phyloP scores from a whole-genome alignment of 2,888 invertebrate species.

The Liposcelis brunnea region DNA sequence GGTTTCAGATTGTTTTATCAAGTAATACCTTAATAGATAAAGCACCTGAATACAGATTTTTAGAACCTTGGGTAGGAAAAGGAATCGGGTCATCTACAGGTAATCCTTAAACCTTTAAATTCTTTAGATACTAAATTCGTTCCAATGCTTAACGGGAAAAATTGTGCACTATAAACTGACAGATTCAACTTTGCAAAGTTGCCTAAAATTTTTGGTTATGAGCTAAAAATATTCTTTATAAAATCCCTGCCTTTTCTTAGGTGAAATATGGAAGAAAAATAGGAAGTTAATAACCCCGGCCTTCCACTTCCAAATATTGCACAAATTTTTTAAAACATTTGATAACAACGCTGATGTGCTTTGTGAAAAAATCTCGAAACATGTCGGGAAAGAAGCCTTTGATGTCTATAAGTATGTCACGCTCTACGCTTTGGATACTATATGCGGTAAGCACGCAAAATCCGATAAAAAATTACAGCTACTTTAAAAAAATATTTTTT shows the following conservation, averaged over 20 bases:
- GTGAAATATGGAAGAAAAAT: slow-evolving; percentile 28
- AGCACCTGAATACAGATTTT: slow-evolving; percentile 17
- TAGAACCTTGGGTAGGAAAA: slow-evolving; percentile 18
- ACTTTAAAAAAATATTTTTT: too few species aligned
- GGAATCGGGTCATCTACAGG: slow-evolving; percentile 19
- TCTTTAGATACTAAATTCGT: too few species aligned
- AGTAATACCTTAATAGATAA: slow-evolving; percentile 18
- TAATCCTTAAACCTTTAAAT: slow-evolving; percentile 10
- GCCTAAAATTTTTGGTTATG: too few species aligned
- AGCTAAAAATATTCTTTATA: too few species aligned
- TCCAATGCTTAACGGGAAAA: too few species aligned
- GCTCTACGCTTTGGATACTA: slow-evolving; percentile 16
- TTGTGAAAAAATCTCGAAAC: slow-evolving; percentile 22
- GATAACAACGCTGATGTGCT: slow-evolving; percentile 24
- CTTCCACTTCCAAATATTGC: slow-evolving; percentile 30
- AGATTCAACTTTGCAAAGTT: too few species aligned
- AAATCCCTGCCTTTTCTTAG: slow-evolving; percentile 18
- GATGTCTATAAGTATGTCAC: slow-evolving; percentile 17
- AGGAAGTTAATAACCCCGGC: slow-evolving; percentile 31
- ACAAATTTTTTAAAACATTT: slow-evolving; percentile 25
- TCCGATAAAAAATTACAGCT: too few species aligned
- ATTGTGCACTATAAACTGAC: too few species aligned
- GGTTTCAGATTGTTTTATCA: slow-evolving; percentile 17
- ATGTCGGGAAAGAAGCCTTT: slow-evolving; percentile 15
- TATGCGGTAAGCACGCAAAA: slow-evolving; percentile 16